phyloP scores from a whole-genome alignment of 2,888 invertebrate species.

The Dryobotodes eremita region DNA sequence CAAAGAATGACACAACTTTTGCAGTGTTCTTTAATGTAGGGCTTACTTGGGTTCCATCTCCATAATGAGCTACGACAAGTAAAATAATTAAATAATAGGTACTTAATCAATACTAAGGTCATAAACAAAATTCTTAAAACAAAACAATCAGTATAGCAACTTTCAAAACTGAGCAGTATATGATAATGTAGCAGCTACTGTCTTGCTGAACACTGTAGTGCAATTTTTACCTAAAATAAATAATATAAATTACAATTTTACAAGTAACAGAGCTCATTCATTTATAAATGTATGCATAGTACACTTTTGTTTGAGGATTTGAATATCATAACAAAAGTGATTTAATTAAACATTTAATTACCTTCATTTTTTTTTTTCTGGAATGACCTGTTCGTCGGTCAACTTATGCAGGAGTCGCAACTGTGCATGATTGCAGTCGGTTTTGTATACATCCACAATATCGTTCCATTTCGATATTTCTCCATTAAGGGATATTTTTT shows the following conservation, averaged over 20 bases:
- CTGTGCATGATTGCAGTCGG: constrained; percentile 8
- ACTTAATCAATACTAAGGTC: neutral
- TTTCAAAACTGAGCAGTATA: constrained; percentile 13
- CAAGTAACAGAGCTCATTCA: too few species aligned
- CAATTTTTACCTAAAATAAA: constrained; percentile 16
- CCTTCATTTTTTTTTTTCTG: too few species aligned
- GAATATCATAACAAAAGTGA: too few species aligned
- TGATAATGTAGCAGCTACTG: constrained; percentile 11
- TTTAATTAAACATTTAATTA: too few species aligned
- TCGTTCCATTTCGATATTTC: constrained; percentile 1
- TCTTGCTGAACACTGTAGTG: constrained; percentile 3
- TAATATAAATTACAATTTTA: too few species aligned
- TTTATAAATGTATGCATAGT: too few species aligned
- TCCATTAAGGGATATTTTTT: constrained; percentile 1
- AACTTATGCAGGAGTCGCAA: neutral
- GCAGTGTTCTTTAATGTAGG: neutral
- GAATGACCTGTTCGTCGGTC: neutral
- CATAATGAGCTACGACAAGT: neutral
- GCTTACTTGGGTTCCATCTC: neutral
- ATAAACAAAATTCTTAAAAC: neutral
- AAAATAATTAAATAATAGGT: neutral
- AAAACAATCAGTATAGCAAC: neutral
- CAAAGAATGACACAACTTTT: neutral
- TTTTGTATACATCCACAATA: constrained; percentile 9
- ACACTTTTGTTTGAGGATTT: too few species aligned